Conservation (phyloP, 2,797 vertebrate species). For the Mormyrus proboscirostris region DNA sequence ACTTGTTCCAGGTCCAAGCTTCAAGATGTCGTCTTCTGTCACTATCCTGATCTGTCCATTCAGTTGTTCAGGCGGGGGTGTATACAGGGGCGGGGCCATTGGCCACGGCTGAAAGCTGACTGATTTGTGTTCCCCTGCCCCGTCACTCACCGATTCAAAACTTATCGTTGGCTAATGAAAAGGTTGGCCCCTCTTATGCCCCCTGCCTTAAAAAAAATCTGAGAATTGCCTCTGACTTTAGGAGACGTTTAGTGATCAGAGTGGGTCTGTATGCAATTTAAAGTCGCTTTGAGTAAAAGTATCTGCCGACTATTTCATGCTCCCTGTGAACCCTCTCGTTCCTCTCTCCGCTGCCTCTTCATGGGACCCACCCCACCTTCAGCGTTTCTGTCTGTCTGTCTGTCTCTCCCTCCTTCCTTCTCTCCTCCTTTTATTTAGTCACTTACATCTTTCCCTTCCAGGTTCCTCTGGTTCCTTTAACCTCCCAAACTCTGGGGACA, state of each 20-base stretch:
- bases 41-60: neutral
- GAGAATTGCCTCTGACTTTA: neutral
- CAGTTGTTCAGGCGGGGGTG: neutral
- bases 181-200: neutral
- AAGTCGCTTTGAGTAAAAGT: conserved; percentile 11
- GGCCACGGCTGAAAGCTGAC: neutral
- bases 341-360: neutral
- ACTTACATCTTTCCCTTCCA: conserved; percentile 99
- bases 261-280: neutral
- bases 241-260: neutral
- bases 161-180: neutral
- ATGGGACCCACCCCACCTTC: neutral
- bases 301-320: neutral
- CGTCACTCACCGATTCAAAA: neutral
- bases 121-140: neutral
- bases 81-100: neutral
- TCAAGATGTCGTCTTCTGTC: neutral
- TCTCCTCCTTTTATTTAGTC: conserved; percentile 83
- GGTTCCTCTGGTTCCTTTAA: conserved; percentile 99
- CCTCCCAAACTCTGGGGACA: conserved; percentile 99
- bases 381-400: neutral
- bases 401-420: neutral
- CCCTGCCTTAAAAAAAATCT: neutral
- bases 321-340: neutral
- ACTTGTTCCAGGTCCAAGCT: neutral